Base-by-base conservation (phyloP, 2,888 invertebrate species). In the Entomobrya proxima region DNA sequence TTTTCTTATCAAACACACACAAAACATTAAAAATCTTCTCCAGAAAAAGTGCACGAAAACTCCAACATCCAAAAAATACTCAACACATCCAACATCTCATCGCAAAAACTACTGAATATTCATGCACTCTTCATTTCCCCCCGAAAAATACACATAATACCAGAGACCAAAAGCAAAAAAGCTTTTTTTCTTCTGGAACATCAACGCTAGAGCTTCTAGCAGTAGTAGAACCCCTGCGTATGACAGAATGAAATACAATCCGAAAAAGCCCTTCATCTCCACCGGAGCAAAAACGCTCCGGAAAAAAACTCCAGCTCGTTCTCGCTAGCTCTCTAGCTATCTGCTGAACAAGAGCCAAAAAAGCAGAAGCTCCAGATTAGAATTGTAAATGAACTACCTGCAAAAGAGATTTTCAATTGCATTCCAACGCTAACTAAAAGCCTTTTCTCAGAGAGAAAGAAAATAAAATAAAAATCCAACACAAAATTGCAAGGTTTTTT, bases 321-420 rank as follows among this genome's bases (percentile, higher is more conserved):
- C n/a, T n/a, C n/a, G n/a, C n/a, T n/a, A n/a, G n/a, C n/a, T n/a
- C n/a, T n/a, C n/a, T n/a, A n/a, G n/a, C n/a, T n/a, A n/a, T 52
- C 30, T 35, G 15, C 84, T 84, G 84, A 84, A 84, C 84, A 32
- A 76, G 85, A 85, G 79, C 85, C 78, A 85, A 79, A n/a, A n/a
- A 78, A 85, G 85, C 85, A 79, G 79, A 72, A 79, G 79, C 82
- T 77, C 27, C 47, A 79, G 55, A 88, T 87, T 88, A 87, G 82
- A 85, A 88, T 87, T 88, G 88, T 82, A 85, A 88, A 88, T 88
- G 86, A 88, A 88, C 86, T 88, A 88, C 88, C 88, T 88, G 88
- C 88, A 88, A 88, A 84, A 88, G 88, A 88, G 88, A 88, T 88
- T 88, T 86, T 82, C 83, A 80, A 86, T 87, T 88, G 88, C 88